Conservation (phyloP, 2,797 vertebrate genomes). For the Ctenopoma kingsleyae region DNA sequence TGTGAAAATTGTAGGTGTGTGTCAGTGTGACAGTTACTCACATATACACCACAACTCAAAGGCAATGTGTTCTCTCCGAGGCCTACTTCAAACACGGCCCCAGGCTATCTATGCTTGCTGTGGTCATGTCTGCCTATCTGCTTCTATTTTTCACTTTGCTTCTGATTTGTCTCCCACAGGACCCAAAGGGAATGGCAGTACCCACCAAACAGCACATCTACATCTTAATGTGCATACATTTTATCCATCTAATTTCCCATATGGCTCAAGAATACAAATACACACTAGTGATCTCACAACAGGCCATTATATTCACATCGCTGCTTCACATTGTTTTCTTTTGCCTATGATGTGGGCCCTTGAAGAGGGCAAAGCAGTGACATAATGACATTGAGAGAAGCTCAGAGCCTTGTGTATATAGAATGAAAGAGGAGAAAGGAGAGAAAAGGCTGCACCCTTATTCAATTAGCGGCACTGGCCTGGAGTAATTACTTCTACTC, state of each 20-base stretch:
- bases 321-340: constrained; percentile 31
- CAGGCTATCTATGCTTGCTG: constrained; percentile 58
- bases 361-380: constrained; percentile 70
- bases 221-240: constrained; percentile 67
- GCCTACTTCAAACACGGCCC: constrained; percentile 72
- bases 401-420: constrained; percentile 51
- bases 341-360: constrained; percentile 59
- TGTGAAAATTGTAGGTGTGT: constrained; percentile 65
- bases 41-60: constrained; percentile 69
- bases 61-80: constrained; percentile 59
- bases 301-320: constrained; percentile 42
- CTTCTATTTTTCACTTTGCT: constrained; percentile 45
- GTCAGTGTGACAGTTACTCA: constrained; percentile 71
- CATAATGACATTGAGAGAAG: constrained; percentile 80
- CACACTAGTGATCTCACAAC: constrained; percentile 33
- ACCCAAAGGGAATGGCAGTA: constrained; percentile 40
- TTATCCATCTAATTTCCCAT: constrained; percentile 69
- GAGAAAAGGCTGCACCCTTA: constrained; percentile 80
- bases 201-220: constrained; percentile 65
- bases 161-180: constrained; percentile 70
- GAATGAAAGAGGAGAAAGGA: constrained; percentile 72
- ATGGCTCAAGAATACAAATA: constrained; percentile 56
- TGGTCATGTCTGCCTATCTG: constrained; percentile 67
- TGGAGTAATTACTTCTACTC: constrained; percentile 83
- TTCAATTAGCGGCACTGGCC: constrained; percentile 82